Percentiles rank a stretch among this genome's conserved stretches.
phyloP scores from a whole-genome alignment of 2,888 invertebrate species.

The Scaptodrosophila latifasciaeformis region DNA sequence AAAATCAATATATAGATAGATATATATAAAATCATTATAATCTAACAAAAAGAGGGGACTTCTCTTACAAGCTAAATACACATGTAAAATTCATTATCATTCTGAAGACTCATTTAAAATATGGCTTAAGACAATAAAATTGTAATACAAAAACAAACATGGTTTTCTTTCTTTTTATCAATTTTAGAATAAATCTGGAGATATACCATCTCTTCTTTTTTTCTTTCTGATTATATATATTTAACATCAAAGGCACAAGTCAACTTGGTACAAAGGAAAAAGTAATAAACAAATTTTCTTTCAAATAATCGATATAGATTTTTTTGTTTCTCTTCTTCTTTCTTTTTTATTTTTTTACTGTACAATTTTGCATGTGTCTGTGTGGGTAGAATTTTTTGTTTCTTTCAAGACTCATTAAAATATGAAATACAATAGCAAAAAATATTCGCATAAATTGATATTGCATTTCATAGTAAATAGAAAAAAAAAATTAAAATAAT shows the following conservation, averaged over 20 bases:
- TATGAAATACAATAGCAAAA: slow-evolving; percentile 29
- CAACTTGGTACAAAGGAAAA: slow-evolving; percentile 72
- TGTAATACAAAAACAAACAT: slow-evolving; percentile 44
- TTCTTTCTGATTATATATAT: slow-evolving; percentile 23
- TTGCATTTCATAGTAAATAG: slow-evolving; percentile 25
- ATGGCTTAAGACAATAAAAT: slow-evolving; percentile 58
- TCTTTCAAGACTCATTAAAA: background rate
- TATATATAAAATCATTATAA: slow-evolving; percentile 39
- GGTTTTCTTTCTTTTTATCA: background rate
- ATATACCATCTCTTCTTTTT: no score
- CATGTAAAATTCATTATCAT: slow-evolving; percentile 57
- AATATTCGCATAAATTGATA: slow-evolving; percentile 34
- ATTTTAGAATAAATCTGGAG: background rate
- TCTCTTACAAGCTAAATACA: slow-evolving; percentile 60
- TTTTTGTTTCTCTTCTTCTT: slow-evolving; percentile 3
- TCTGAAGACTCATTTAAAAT: slow-evolving; percentile 17
- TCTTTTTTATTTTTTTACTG: slow-evolving; percentile 9
- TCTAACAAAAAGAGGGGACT: slow-evolving; percentile 48
- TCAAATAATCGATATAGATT: background rate
- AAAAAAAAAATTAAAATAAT: slow-evolving; percentile 32
- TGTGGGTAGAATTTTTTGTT: slow-evolving; percentile 1
- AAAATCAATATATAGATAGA: slow-evolving; percentile 28
- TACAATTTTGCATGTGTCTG: slow-evolving; percentile 46
- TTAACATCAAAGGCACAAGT: slow-evolving; percentile 75
- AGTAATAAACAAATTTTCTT: slow-evolving; percentile 19